Base-by-base conservation (phyloP, 2,888 invertebrate species). In the Drosophila nigricruria region DNA sequence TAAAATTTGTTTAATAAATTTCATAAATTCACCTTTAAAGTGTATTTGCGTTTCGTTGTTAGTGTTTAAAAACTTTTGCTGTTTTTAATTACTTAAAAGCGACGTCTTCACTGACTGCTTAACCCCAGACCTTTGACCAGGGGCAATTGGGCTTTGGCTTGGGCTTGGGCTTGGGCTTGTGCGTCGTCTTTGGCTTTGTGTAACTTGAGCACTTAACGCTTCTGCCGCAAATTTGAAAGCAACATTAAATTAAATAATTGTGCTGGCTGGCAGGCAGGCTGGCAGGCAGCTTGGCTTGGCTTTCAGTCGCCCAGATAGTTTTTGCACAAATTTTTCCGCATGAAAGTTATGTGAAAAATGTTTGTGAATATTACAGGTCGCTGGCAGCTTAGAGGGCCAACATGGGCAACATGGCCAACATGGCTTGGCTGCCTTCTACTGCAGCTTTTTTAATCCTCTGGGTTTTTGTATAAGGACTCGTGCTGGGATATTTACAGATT, bases 171-270 rank as follows among this genome's bases (percentile, higher is more conserved):
- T 42, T 10, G 43, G 45, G 52, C 70, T 32, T 36, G 30, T 30
- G 30, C 30, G 30, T 10, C n/a, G 43, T 18, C 62, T 62, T 56
- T 56, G 38, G 36, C 72, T 53, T 75, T 72, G 60, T 81, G 67
- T 67, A 81, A 76, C 65, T 79, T 61, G 65, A 71, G 57, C 52
- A 60, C 58, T 62, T 50, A 65, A 62, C 50, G 40, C 52, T 57
- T 38, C 52, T 58, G 59, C 36, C 65, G 27, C 58, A 40, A 58
- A 65, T 73, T 73, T 73, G 60, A 60, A 77, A 58, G 73, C 66
- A 66, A 65, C 73, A 73, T 86, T 79, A 87, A 86, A 88, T 86
- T 77, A 88, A 87, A 86, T 86, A 84, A 88, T 88, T 88, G 82
- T 84, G 79, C 63, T 59, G 47, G 70, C 63, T 79, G 75, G 66